Evolutionary conservation across 2,797 vertebrate species (phyloP).

Genomic region (Neostethus bicornis): DNA sequence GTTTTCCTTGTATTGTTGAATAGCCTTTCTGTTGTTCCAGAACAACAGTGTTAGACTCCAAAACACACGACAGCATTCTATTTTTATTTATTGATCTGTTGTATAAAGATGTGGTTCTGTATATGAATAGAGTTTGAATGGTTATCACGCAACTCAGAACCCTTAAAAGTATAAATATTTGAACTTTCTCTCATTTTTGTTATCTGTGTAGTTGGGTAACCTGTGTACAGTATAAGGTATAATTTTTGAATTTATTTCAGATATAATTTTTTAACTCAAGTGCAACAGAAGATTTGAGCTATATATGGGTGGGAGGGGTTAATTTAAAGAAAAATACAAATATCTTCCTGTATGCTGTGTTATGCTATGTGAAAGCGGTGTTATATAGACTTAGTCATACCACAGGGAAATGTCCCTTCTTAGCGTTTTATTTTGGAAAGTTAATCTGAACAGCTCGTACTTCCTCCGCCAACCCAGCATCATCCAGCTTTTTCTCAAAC

Average conservation of each 20-base stretch:
- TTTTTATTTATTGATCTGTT: slow-evolving; percentile 88
- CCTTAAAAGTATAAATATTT: slow-evolving; percentile 82
- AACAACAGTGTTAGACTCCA: slow-evolving; percentile 81
- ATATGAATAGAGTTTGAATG: slow-evolving; percentile 83
- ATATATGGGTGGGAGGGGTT: slow-evolving; percentile 73
- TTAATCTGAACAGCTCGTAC: not conserved
- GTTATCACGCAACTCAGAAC: slow-evolving; percentile 77
- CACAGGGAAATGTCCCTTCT: slow-evolving; percentile 50
- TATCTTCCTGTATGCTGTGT: slow-evolving; percentile 78
- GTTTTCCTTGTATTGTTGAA: slow-evolving; percentile 83
- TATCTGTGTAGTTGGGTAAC: slow-evolving; percentile 86
- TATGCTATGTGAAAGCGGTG: slow-evolving; percentile 81
- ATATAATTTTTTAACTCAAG: slow-evolving; percentile 87
- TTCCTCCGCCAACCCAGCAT: not conserved
- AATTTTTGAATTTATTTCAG: slow-evolving; percentile 85
- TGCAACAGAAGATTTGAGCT: slow-evolving; percentile 80
- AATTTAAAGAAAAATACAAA: slow-evolving; percentile 71
- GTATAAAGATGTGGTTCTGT: slow-evolving; percentile 84
- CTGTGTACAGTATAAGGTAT: slow-evolving; percentile 86
- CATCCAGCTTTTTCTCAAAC: not conserved
- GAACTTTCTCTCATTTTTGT: slow-evolving; percentile 78
- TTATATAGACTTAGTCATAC: slow-evolving; percentile 73
- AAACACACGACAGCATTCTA: slow-evolving; percentile 82
- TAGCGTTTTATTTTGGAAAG: slow-evolving; percentile 18
- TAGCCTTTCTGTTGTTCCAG: slow-evolving; percentile 82